Percentiles rank a stretch among this genome's conserved stretches.
Conservation (phyloP, 1,140 invertebrate genomes). For the Diabrotica virgifera region DNA sequence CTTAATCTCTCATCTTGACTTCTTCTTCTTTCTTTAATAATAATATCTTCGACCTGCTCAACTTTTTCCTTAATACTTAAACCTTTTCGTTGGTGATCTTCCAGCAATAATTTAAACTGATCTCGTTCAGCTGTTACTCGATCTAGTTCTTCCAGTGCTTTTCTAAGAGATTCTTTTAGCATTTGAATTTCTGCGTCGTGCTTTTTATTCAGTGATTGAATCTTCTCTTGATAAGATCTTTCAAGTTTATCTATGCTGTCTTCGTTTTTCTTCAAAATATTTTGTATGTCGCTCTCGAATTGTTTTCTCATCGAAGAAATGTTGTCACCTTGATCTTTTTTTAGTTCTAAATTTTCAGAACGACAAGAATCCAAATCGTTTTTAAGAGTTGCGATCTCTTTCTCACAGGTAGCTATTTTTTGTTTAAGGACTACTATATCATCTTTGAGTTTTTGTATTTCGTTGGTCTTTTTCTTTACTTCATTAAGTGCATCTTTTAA, state of each 20-base stretch:
- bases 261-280: constrained; percentile 30
- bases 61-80: constrained; percentile 29
- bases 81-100: constrained; percentile 26
- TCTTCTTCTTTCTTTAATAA: constrained; percentile 19
- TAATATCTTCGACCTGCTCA: constrained; percentile 24
- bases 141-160: constrained; percentile 21
- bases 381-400: constrained; percentile 24
- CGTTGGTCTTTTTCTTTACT: constrained; percentile 20
- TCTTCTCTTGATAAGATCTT: constrained; percentile 30
- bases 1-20: constrained; percentile 24
- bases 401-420: constrained; percentile 18
- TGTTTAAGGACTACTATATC: constrained; percentile 23
- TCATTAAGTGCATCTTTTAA: constrained; percentile 25
- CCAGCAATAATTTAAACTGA: constrained; percentile 19
- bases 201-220: constrained; percentile 26
- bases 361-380: constrained; percentile 24
- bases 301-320: constrained; percentile 32
- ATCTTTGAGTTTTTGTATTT: constrained; percentile 19
- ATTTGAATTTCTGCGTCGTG: constrained; percentile 31
- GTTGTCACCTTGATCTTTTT: constrained; percentile 32
- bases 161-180: constrained; percentile 26
- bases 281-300: constrained; percentile 34
- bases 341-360: constrained; percentile 25
- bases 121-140: constrained; percentile 10
- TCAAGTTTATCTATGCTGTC: constrained; percentile 35